Evolutionary conservation across 2,113 vertebrate species (phyloP), one percentile per base, ranked within the genome.

Genomic region (Notothenia coriiceps): DNA sequence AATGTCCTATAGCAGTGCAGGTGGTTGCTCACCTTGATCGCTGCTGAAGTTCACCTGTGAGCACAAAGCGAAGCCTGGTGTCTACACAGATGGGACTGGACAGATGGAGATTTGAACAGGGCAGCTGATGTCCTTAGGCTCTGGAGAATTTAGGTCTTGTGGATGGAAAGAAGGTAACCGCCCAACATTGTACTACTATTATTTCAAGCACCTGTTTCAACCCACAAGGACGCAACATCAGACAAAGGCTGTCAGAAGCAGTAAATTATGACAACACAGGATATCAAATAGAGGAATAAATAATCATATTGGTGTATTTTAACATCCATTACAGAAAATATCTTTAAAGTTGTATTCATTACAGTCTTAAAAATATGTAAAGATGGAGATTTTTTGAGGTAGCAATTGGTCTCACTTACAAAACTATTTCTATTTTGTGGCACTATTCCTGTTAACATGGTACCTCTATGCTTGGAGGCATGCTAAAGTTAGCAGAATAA

Each of bases 71-170:
- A 83, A 85, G 79, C 66, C 78, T 40, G 55, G 66, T 77, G 85
- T 83, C 74, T 62, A 44, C 83, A 79, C 91, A 92, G 91, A 93
- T 93, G 92, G 90, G 83, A 82, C 50, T 8, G 54, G 87, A 85
- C 92, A 91, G 89, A 88, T 89, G 91, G 91, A 91, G 83, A 56
- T 86, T 84, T 89, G 46, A 86, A 76, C 75, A 69, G 83, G 69
- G 77, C 85, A 75, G 75, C 64, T 74, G 68, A 82, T 90, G 81
- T 86, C 89, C 87, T 91, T 74, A 59, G 87, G 89, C 91, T 43
- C 59, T 60, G 43, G 51, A 80, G 59, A 77, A 64, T 68, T 50
- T 10, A 80, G 76, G 67, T 66, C 59, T 88, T 73, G 33, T 66
- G 43, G 65, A 72, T 66, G 35, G 35, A 82, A 78, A 82, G 57